Conservation (phyloP, 2,797 vertebrate species). For the Gadopsis bispinosus region DNA sequence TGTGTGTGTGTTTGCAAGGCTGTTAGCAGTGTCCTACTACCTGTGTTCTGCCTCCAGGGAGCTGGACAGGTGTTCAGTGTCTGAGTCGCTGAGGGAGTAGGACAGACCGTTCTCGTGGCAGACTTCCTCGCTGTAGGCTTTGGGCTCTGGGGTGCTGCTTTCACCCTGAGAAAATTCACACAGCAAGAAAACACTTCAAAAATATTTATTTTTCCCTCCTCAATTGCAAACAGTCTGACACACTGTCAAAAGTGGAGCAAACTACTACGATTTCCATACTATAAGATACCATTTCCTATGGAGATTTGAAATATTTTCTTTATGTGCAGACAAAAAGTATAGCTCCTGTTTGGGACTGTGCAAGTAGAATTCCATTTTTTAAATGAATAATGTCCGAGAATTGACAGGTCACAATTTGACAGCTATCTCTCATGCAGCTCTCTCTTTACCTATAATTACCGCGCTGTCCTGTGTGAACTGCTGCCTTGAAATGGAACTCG, state of each 20-base stretch:
- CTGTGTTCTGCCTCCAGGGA: constrained; percentile 99
- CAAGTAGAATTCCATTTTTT: not conserved
- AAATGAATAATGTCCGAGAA: not conserved
- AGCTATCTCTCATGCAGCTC: not conserved
- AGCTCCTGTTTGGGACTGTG: not conserved
- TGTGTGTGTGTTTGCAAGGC: too few species aligned
- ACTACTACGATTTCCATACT: not conserved
- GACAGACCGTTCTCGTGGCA: constrained; percentile 95
- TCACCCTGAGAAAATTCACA: constrained; percentile 85
- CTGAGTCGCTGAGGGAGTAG: constrained; percentile 91
- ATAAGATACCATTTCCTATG: too few species aligned
- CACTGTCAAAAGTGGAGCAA: not conserved
- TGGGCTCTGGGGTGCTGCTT: constrained; percentile 93
- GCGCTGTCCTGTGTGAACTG: not conserved
- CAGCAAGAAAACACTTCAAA: not conserved
- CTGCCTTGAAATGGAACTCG: too few species aligned
- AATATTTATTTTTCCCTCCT: not conserved
- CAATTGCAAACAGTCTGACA: not conserved
- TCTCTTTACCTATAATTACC: not conserved
- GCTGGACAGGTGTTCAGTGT: constrained; percentile 94
- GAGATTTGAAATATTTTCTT: not conserved
- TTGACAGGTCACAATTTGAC: not conserved
- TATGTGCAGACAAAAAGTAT: not conserved
- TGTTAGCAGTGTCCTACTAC: constrained; percentile 79
- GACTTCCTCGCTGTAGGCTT: constrained; percentile 91